Evolutionary conservation across 2,113 vertebrate species (phyloP).

Genomic region (Bucco capensis): DNA sequence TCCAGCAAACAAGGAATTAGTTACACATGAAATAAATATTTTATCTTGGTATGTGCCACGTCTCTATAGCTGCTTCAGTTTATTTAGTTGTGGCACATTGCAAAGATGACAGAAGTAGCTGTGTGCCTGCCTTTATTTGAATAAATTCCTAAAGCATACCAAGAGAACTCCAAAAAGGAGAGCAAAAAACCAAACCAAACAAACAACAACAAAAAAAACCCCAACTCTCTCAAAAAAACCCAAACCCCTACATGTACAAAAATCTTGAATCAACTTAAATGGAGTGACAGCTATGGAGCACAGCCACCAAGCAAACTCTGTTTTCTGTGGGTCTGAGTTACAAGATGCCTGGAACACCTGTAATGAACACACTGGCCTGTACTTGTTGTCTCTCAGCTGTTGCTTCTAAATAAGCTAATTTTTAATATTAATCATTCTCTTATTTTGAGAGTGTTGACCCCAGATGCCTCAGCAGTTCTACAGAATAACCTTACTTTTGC

Average conservation of each 20-base stretch:
- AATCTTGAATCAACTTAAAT: not conserved
- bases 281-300: not conserved
- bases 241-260: not conserved
- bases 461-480: not conserved
- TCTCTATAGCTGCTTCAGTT: not conserved
- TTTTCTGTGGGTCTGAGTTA: not conserved
- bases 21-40: not conserved
- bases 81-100: not conserved
- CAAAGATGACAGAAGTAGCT: not conserved
- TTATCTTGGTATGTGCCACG: not conserved
- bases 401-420: not conserved
- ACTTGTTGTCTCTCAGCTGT: not conserved
- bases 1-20: not conserved
- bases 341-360: not conserved
- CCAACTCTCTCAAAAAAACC: too few relatives aligned
- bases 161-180: not conserved
- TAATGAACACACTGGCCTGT: not conserved
- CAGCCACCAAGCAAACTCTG: not conserved
- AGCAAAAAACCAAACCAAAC: rapidly evolving
- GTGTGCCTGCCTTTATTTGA: not conserved
- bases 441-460: not conserved
- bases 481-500: not conserved
- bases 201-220: too few relatives aligned
- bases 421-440: not conserved
- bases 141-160: rapidly evolving